phyloP scores from a whole-genome alignment of 2,113 vertebrate genomes.

The Brachyistius frenatus region DNA sequence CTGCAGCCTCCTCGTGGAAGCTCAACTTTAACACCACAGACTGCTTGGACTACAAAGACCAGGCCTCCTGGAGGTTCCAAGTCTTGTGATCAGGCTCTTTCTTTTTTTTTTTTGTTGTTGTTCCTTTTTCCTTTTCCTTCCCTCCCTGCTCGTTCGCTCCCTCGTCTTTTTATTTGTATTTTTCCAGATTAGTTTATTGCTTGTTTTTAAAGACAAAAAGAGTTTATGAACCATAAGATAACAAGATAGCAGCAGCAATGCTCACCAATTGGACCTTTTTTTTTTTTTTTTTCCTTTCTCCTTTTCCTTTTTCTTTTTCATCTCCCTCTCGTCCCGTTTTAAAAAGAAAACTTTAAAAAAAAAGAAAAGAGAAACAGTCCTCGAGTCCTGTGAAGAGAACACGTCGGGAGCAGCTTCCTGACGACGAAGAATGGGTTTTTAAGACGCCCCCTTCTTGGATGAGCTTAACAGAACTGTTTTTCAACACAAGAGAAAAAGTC shows the following conservation, averaged over 20 bases:
- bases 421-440: conserved; percentile 38
- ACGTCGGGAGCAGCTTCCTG: conserved; percentile 34
- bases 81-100: conserved; percentile 90
- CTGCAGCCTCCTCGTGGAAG: conserved; percentile 93
- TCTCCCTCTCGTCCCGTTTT: conserved; percentile 37
- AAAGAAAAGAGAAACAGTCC: conserved; percentile 32
- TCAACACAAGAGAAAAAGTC: conserved; percentile 22
- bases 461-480: conserved; percentile 65
- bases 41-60: conserved; percentile 99
- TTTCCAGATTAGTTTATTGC: conserved; percentile 72
- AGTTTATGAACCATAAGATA: conserved; percentile 75
- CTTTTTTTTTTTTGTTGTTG: neutral
- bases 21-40: conserved; percentile 98
- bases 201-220: conserved; percentile 74
- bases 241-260: conserved; percentile 63
- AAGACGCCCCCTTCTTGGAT: conserved; percentile 49
- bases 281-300: conserved; percentile 28
- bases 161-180: conserved; percentile 24
- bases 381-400: conserved; percentile 34
- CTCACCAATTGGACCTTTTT: conserved; percentile 58
- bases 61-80: conserved; percentile 99
- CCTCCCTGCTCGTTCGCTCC: conserved; percentile 38
- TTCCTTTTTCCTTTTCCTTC: neutral
- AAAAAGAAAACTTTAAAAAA: conserved; percentile 23
- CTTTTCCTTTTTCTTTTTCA: conserved; percentile 40